These are phyloP conservation scores for Drosophila bocqueti DNA, from an alignment of 1,140 invertebrate genomes.

Conservation along the genomic window DNA sequence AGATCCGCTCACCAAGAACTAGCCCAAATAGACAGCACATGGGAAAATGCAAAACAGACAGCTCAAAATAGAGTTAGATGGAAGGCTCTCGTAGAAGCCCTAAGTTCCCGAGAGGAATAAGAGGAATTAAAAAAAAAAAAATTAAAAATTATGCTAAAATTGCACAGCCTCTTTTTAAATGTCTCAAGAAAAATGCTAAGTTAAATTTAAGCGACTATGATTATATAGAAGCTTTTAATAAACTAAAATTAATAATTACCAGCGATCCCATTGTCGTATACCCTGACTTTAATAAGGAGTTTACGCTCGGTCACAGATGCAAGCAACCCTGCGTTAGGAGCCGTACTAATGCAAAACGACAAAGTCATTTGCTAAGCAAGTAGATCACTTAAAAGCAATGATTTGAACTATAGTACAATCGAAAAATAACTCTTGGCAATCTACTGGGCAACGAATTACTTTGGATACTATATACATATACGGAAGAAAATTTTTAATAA, in stretches of 20 bases:
- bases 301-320: no score
- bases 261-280: not conserved
- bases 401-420: not conserved
- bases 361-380: constrained; percentile 6
- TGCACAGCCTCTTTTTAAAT: constrained; percentile 22
- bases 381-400: not conserved
- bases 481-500: no score
- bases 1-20: no score
- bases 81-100: no score
- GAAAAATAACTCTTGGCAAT: constrained; percentile 16
- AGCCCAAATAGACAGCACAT: no score
- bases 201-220: not conserved
- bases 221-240: constrained; percentile 1
- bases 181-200: constrained; percentile 36
- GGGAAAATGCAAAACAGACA: no score
- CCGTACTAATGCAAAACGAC: constrained; percentile 16
- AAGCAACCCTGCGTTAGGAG: constrained; percentile 9
- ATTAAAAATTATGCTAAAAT: no score
- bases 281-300: constrained; percentile 14
- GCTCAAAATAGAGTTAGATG: no score
- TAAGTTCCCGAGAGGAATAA: no score
- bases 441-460: constrained; percentile 21
- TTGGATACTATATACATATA: no score
- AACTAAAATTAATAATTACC: no score
- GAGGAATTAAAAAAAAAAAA: no score